Percentiles rank a stretch among this genome's conserved stretches.
phyloP scores from a whole-genome alignment of 2,888 invertebrate genomes.

The Philonicus albiceps region DNA sequence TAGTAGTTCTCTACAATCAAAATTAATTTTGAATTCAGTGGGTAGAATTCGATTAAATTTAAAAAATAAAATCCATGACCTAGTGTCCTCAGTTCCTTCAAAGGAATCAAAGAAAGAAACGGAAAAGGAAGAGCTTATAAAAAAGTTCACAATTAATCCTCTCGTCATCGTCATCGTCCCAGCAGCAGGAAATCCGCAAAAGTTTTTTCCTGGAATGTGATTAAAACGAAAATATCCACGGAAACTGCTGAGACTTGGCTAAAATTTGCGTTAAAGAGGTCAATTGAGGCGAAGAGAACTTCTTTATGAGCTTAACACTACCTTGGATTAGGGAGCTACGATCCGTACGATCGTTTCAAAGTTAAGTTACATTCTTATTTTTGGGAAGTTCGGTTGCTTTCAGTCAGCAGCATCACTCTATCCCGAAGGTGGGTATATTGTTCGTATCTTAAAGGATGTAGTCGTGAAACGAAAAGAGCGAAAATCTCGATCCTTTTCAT shows the following conservation, averaged over 20 bases:
- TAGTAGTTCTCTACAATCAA: neutral
- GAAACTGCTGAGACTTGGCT: neutral
- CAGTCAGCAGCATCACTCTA: neutral
- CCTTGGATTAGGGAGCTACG: neutral
- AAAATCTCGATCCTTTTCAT: neutral
- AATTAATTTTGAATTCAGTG: neutral
- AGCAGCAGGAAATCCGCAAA: neutral
- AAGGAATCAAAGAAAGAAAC: neutral
- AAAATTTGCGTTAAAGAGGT: conserved; percentile 8
- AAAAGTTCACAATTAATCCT: neutral
- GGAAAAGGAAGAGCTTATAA: neutral
- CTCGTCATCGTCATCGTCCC: neutral
- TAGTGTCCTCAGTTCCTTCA: neutral
- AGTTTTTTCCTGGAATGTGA: neutral
- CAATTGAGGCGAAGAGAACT: neutral
- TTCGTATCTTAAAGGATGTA: neutral
- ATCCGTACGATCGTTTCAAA: neutral
- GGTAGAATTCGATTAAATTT: neutral
- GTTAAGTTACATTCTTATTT: neutral
- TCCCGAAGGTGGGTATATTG: neutral
- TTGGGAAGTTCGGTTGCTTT: neutral
- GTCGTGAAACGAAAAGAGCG: neutral
- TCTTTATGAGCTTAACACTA: neutral
- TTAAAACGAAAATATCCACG: neutral
- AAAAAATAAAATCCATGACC: neutral